phyloP scores from a whole-genome alignment of 2,113 vertebrate genomes.

The Epinephelus fuscoguttatus region DNA sequence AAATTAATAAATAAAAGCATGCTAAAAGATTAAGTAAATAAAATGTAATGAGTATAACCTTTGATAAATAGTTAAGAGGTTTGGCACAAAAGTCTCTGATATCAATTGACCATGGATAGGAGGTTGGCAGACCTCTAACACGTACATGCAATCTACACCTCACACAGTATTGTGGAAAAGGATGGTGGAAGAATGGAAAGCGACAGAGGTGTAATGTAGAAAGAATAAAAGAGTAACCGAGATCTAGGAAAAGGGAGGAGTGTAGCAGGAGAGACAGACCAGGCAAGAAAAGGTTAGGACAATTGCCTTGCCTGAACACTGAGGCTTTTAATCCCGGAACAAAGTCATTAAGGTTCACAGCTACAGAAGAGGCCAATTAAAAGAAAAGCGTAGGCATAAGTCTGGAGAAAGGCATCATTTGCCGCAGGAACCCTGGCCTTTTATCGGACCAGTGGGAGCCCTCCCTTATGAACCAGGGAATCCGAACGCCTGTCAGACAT shows the following conservation, averaged over 20 bases:
- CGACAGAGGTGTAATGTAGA: neutral
- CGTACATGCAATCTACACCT: constrained; percentile 1
- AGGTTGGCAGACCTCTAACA: constrained; percentile 7
- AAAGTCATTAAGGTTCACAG: constrained; percentile 83
- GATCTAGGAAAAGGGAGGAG: constrained; percentile 20
- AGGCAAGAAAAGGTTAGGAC: constrained; percentile 76
- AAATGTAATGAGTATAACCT: neutral
- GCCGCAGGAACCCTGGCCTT: constrained; percentile 71
- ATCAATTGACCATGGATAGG: neutral
- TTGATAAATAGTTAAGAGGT: neutral
- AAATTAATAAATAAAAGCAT: neutral
- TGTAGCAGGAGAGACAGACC: constrained; percentile 35
- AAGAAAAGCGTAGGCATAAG: constrained; percentile 68
- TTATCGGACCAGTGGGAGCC: constrained; percentile 76
- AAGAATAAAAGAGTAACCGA: neutral
- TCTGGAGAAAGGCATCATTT: constrained; percentile 76
- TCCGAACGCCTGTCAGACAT: constrained; percentile 57
- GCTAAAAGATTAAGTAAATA: neutral
- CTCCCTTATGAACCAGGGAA: constrained; percentile 64
- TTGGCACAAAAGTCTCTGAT: neutral
- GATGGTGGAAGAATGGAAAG: neutral
- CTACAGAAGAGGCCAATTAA: constrained; percentile 84
- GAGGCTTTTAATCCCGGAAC: constrained; percentile 81
- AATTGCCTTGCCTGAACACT: constrained; percentile 74
- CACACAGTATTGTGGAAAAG: constrained; percentile 14